Evolutionary conservation across 2,797 vertebrate genomes (phyloP).

Genomic region (Xyrichtys novacula): DNA sequence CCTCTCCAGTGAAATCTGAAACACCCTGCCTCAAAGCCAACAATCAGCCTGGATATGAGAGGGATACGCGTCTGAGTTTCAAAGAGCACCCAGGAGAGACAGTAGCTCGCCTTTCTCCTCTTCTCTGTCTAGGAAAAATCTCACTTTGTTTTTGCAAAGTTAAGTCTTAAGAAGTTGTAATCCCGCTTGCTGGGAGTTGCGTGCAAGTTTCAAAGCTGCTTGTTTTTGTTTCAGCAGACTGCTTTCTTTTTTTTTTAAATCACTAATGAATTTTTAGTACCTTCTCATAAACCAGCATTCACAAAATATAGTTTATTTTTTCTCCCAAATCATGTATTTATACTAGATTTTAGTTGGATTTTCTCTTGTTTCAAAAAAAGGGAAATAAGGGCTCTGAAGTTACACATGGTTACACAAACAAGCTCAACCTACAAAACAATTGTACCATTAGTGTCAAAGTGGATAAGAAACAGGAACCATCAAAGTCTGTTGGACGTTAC

Average conservation of each 20-base stretch:
- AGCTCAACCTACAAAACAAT: background rate
- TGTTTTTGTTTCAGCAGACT: background rate
- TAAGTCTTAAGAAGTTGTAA: background rate
- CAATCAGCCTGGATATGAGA: background rate
- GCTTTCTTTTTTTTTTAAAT: background rate
- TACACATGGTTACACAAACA: background rate
- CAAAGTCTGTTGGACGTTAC: background rate
- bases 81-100: background rate
- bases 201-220: background rate
- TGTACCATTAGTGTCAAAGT: conserved; percentile 1
- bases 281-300: background rate
- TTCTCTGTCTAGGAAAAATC: background rate
- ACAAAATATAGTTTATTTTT: background rate
- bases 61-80: background rate
- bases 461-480: background rate
- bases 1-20: conserved; percentile 8
- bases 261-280: background rate
- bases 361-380: background rate
- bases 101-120: background rate
- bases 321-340: too few relatives aligned
- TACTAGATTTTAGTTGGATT: background rate
- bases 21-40: conserved; percentile 16
- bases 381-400: background rate
- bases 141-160: background rate
- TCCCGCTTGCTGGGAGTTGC: background rate